phyloP scores from a whole-genome alignment of 2,888 invertebrate species.

The Metellina segmentata region DNA sequence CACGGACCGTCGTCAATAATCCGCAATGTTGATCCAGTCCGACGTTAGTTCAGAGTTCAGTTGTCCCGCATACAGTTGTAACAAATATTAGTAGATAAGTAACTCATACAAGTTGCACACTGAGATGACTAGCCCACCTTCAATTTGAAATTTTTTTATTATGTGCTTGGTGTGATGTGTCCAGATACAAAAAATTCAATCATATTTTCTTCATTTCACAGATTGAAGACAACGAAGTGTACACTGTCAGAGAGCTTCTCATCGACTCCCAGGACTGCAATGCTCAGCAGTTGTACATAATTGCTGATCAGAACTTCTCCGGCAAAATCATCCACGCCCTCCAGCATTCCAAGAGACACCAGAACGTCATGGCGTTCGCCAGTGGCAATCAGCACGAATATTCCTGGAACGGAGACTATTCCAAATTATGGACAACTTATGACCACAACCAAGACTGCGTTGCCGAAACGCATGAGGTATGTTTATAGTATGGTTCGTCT shows the following conservation, averaged over 20 bases:
- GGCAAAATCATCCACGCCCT: constrained; percentile 81
- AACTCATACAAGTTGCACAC: too few species aligned
- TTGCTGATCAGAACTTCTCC: constrained; percentile 83
- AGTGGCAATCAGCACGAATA: constrained; percentile 81
- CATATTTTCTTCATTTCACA: constrained; percentile 74
- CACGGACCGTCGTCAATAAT: too few species aligned
- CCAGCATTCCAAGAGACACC: constrained; percentile 79
- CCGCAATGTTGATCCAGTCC: too few species aligned
- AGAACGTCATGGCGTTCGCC: constrained; percentile 81
- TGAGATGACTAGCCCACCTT: too few species aligned
- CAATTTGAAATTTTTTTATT: too few species aligned
- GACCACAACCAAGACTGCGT: constrained; percentile 80
- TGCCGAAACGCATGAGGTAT: constrained; percentile 80
- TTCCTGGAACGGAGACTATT: constrained; percentile 80
- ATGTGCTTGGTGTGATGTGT: too few species aligned
- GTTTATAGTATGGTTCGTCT: constrained; percentile 74
- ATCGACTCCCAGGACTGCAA: constrained; percentile 82
- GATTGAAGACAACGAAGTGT: constrained; percentile 82
- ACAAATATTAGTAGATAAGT: too few species aligned
- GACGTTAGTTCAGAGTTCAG: too few species aligned
- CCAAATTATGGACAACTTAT: constrained; percentile 79
- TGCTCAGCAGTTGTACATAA: constrained; percentile 82
- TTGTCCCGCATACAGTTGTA: too few species aligned
- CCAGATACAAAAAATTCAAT: not conserved
- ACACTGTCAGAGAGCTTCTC: constrained; percentile 82